These are phyloP conservation scores for Drosophila pegasa DNA, from an alignment of 2,888 invertebrate genomes.

Conservation along the genomic window DNA sequence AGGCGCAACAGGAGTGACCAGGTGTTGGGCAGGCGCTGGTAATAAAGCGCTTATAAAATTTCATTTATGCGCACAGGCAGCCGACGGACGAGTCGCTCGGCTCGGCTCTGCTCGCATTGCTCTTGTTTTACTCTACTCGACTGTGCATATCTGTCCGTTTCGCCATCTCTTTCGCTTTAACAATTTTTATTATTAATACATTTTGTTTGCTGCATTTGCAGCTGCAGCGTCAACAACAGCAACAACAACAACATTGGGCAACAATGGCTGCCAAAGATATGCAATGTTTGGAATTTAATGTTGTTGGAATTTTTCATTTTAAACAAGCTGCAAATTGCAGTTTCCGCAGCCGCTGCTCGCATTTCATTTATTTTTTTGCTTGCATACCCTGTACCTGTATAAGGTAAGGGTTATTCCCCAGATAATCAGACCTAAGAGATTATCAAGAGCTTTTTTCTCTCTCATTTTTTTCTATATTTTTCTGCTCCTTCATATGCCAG, in stretches of 20 bases:
- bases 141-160: constrained; percentile 21
- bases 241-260: constrained; percentile 28
- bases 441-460: too few species aligned
- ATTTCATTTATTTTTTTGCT: constrained; percentile 29
- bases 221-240: constrained; percentile 23
- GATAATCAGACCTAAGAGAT: too few species aligned
- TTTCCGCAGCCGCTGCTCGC: constrained; percentile 25
- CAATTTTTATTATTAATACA: constrained; percentile 78
- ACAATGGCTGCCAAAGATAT: constrained; percentile 59
- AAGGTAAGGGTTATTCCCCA: too few species aligned
- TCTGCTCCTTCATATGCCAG: too few species aligned
- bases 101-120: neutral
- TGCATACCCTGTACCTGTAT: constrained; percentile 3
- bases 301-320: constrained; percentile 76
- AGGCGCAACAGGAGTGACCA: constrained; percentile 31
- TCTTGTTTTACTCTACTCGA: constrained; percentile 4
- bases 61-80: constrained; percentile 69
- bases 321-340: constrained; percentile 77
- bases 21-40: constrained; percentile 65
- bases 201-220: constrained; percentile 73
- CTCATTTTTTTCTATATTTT: too few species aligned
- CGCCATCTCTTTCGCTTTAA: constrained; percentile 53
- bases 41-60: constrained; percentile 81
- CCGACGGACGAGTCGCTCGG: constrained; percentile 21
- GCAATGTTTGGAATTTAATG: constrained; percentile 75